A percentile compares a stretch with the other conserved stretches of the same genome.
Conservation (phyloP, 2,113 vertebrate species). For the Chaetodon auriga region DNA sequence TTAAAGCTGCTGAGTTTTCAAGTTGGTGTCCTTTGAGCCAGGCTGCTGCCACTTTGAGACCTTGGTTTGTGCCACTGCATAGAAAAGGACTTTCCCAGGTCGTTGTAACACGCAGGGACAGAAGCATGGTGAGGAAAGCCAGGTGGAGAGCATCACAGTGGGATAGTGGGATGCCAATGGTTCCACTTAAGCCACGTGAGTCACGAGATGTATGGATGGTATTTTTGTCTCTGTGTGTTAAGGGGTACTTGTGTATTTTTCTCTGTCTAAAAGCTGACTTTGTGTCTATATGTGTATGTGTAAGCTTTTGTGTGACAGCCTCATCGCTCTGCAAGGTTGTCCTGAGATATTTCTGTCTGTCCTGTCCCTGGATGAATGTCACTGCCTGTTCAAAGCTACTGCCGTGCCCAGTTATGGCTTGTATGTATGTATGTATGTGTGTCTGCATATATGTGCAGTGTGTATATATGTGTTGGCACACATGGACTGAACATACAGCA, state of each 20-base stretch:
- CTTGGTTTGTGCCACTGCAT: slow-evolving; percentile 20
- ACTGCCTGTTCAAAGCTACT: neutral
- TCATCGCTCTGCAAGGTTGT: neutral
- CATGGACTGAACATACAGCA: neutral
- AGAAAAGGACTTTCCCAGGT: slow-evolving; percentile 30
- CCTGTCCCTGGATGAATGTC: slow-evolving; percentile 6
- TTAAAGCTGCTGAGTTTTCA: slow-evolving; percentile 60
- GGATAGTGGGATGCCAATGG: slow-evolving; percentile 74
- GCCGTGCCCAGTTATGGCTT: slow-evolving; percentile 4
- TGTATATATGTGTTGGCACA: neutral
- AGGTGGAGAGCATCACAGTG: slow-evolving; percentile 58
- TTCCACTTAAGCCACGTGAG: slow-evolving; percentile 74
- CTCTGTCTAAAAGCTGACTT: neutral
- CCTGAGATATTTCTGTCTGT: neutral
- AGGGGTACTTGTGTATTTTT: slow-evolving; percentile 2
- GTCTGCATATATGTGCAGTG: neutral
- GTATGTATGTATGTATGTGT: neutral
- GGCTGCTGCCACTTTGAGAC: slow-evolving; percentile 37
- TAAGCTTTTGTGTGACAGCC: neutral
- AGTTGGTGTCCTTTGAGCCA: slow-evolving; percentile 8
- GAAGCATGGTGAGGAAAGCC: slow-evolving; percentile 71
- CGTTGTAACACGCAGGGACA: slow-evolving; percentile 9
- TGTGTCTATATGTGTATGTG: neutral
- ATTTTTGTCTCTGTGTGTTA: slow-evolving; percentile 10
- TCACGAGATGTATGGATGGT: slow-evolving; percentile 29